Conservation (phyloP, 2,888 invertebrate species). For the Eilema griseolum region DNA sequence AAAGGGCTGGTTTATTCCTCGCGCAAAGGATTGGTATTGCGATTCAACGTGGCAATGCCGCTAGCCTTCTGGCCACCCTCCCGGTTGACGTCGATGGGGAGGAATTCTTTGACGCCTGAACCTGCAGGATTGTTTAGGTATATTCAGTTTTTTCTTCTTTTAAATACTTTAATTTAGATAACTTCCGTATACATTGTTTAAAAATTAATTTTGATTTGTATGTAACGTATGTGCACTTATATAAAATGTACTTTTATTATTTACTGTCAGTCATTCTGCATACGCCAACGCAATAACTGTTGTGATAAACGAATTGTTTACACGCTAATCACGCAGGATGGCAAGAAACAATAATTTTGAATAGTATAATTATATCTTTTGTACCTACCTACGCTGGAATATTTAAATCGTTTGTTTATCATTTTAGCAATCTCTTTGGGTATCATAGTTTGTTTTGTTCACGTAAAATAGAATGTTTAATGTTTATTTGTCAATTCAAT, state of each 20-base stretch:
- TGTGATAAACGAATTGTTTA: conserved; percentile 6
- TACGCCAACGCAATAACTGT: neutral
- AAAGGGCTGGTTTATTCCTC: too few relatives aligned
- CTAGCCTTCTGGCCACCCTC: too few relatives aligned
- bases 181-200: too few relatives aligned
- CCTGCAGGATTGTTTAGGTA: too few relatives aligned
- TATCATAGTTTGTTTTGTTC: neutral
- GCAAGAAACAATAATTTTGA: conserved; percentile 5
- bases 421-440: neutral
- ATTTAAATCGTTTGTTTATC: conserved; percentile 9
- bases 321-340: conserved; percentile 6
- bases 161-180: too few relatives aligned
- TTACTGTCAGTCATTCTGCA: neutral
- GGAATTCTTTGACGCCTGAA: too few relatives aligned
- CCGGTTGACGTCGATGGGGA: too few relatives aligned
- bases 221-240: neutral
- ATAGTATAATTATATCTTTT: neutral
- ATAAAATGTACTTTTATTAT: neutral
- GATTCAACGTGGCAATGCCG: too few relatives aligned
- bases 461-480: neutral
- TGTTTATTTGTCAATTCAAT: too few relatives aligned
- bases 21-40: too few relatives aligned
- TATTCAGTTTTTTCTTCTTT: too few relatives aligned
- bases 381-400: neutral
- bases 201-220: too few relatives aligned